A percentile compares a stretch with the other conserved stretches of the same genome.
Evolutionary conservation across 2,888 invertebrate species (phyloP).

Genomic region (Nezara viridula): DNA sequence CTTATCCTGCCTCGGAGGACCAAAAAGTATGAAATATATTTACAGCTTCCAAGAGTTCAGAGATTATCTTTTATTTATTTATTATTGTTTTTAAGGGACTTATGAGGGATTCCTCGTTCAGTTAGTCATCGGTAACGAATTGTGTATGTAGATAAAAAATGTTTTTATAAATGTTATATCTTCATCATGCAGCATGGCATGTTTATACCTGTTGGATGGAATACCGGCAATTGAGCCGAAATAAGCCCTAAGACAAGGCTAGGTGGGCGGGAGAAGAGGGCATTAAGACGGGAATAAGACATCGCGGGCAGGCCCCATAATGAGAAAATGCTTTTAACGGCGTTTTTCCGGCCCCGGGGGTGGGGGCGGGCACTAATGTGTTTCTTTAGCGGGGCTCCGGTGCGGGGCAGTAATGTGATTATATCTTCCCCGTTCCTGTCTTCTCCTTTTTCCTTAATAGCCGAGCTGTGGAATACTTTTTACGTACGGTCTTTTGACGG

Average conservation of each 20-base stretch:
- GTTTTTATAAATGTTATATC: too few species aligned
- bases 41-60: too few species aligned
- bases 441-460: constrained; percentile 54
- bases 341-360: constrained; percentile 61
- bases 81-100: too few species aligned
- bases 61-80: too few species aligned
- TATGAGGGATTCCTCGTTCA: too few species aligned
- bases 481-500: neutral
- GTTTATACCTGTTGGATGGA: neutral
- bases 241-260: neutral
- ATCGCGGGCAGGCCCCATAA: constrained; percentile 63
- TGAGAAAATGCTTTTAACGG: constrained; percentile 67
- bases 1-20: too few species aligned
- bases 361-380: constrained; percentile 61
- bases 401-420: constrained; percentile 62
- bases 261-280: neutral
- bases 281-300: constrained; percentile 42
- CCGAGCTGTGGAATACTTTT: neutral
- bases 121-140: too few species aligned
- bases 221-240: neutral
- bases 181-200: too few species aligned
- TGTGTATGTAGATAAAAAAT: too few species aligned
- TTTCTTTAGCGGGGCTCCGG: constrained; percentile 60
- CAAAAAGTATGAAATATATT: too few species aligned
- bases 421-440: constrained; percentile 56